Percentiles rank a stretch among this genome's conserved stretches.
Conservation (phyloP, 2,797 vertebrate species). For the Lates japonicus region DNA sequence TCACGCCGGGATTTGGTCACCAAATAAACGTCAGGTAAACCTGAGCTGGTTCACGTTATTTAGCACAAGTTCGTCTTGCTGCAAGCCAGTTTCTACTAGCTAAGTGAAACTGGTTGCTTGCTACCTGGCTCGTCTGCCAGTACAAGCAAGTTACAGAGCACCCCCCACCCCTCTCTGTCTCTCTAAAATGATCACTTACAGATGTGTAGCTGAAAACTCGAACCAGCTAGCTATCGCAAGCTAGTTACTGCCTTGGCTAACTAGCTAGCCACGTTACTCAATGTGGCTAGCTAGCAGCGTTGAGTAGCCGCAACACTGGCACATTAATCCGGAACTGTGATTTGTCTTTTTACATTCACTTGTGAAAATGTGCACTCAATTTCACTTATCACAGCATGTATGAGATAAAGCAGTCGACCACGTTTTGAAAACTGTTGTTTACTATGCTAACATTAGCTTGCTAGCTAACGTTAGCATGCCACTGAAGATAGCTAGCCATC, state of each 20-base stretch:
- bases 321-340: constrained; percentile 44
- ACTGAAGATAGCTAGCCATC: constrained; percentile 81
- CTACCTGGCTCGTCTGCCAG: constrained; percentile 64
- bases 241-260: constrained; percentile 72
- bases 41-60: constrained; percentile 44
- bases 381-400: constrained; percentile 48
- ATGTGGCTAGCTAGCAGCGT: constrained; percentile 75
- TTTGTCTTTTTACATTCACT: constrained; percentile 27
- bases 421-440: constrained; percentile 76
- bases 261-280: constrained; percentile 81
- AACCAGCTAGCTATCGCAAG: constrained; percentile 71
- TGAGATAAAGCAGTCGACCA: constrained; percentile 62
- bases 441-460: constrained; percentile 83
- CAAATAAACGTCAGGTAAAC: constrained; percentile 74
- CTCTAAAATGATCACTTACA: constrained; percentile 84
- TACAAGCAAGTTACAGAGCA: constrained; percentile 60
- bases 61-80: constrained; percentile 33
- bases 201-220: constrained; percentile 79
- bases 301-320: constrained; percentile 32
- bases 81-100: constrained; percentile 33
- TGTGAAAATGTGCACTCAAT: constrained; percentile 39
- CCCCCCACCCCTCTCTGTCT: constrained; percentile 54
- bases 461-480: constrained; percentile 82
- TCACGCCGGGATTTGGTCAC: constrained; percentile 87
- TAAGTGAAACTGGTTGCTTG: constrained; percentile 45